These are phyloP conservation scores for Hippocampus mohnikei DNA, from an alignment of 2,113 vertebrate species.

Conservation along the genomic window DNA sequence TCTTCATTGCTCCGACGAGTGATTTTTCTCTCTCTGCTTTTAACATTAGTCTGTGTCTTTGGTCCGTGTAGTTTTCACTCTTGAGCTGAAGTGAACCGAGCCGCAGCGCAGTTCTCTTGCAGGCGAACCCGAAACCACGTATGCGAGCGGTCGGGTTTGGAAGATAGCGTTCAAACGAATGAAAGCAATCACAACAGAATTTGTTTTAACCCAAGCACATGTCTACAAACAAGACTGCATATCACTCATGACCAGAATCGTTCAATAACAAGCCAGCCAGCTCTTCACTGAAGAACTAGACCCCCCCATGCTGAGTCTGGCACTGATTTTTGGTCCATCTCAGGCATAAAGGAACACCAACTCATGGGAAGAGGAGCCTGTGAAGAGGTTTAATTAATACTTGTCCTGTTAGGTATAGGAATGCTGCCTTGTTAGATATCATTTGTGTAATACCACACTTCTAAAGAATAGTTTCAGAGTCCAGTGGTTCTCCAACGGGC, in stretches of 20 bases:
- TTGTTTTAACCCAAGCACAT: background rate
- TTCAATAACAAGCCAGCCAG: background rate
- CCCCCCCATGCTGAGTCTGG: too few species aligned
- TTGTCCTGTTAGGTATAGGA: background rate
- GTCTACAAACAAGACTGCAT: background rate
- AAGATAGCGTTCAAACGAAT: background rate
- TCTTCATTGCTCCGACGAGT: too few species aligned
- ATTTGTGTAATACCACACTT: too few species aligned
- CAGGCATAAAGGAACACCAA: constrained; percentile 44
- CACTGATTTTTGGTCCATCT: constrained; percentile 55
- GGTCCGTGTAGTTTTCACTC: background rate
- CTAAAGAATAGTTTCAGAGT: too few species aligned
- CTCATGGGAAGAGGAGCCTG: constrained; percentile 31
- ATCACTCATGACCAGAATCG: background rate
- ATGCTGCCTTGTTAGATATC: too few species aligned
- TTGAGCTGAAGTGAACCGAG: background rate
- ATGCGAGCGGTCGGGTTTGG: background rate
- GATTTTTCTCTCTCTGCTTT: background rate
- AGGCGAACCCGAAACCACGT: background rate
- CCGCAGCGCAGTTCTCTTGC: too few species aligned
- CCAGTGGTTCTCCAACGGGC: too few species aligned
- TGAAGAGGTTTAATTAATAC: background rate
- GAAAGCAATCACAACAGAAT: background rate
- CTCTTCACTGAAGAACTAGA: constrained; percentile 29
- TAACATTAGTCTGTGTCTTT: background rate